Evolutionary conservation across 23 tunicate species (phyloP).

Genomic region (Botrylloides violaceus): DNA sequence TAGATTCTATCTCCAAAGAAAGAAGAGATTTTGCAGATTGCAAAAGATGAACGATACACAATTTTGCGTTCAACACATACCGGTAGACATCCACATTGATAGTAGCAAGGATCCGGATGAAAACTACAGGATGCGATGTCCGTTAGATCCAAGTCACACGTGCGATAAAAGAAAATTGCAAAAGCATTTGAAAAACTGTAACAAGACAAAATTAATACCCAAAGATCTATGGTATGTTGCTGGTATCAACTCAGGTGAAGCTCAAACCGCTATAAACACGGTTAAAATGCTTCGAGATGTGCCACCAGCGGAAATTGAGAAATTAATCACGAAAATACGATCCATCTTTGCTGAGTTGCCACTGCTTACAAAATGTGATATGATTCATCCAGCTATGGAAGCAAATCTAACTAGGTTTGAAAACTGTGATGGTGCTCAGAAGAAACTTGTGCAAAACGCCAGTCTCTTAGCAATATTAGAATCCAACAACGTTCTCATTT

Average conservation of each 20-base stretch:
- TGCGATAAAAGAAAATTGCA: slow-evolving; percentile 5
- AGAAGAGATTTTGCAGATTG: slow-evolving; percentile 14
- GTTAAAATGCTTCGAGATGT: slow-evolving; percentile 4
- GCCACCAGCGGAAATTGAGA: neutral
- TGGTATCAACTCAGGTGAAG: neutral
- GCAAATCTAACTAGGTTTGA: neutral
- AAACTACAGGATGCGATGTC: slow-evolving; percentile 6
- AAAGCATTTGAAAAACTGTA: slow-evolving; percentile 19
- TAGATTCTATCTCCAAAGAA: neutral
- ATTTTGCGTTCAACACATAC: slow-evolving; percentile 19
- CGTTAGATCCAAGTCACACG: slow-evolving; percentile 22
- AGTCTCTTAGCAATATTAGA: neutral
- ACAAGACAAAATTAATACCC: slow-evolving; percentile 13
- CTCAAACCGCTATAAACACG: neutral
- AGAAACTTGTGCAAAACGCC: slow-evolving; percentile 7
- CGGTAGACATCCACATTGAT: neutral
- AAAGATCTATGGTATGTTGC: slow-evolving; percentile 18
- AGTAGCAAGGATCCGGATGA: neutral
- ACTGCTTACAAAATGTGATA: neutral
- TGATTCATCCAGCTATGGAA: neutral
- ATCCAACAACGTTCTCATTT: neutral
- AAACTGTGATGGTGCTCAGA: neutral
- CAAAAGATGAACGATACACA: neutral
- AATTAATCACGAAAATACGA: neutral
- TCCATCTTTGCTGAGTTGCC: neutral